phyloP scores from a whole-genome alignment of 2,888 invertebrate genomes.

The Thereva nobilitata region DNA sequence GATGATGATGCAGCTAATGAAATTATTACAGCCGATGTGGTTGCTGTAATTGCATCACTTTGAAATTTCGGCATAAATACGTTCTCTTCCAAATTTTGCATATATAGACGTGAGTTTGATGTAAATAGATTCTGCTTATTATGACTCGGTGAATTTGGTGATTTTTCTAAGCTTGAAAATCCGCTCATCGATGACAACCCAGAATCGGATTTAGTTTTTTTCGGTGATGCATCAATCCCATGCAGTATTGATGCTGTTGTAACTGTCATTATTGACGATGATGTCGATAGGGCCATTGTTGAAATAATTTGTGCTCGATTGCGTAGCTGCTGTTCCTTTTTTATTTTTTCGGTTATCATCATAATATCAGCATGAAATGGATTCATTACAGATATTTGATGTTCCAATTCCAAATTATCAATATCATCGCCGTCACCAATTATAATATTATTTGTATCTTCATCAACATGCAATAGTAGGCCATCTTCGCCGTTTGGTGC shows the following conservation, averaged over 20 bases:
- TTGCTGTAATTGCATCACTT: not conserved
- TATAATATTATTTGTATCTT: slow-evolving; percentile 12
- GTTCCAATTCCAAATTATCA: slow-evolving; percentile 19
- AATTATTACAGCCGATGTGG: not conserved
- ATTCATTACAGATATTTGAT: slow-evolving; percentile 45
- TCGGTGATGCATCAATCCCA: slow-evolving; percentile 45
- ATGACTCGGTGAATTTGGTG: slow-evolving; percentile 71
- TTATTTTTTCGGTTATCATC: slow-evolving; percentile 43
- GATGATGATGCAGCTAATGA: not conserved
- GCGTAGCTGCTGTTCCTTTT: slow-evolving; percentile 64
- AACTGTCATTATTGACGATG: slow-evolving; percentile 66
- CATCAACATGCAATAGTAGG: slow-evolving; percentile 1
- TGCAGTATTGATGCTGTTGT: slow-evolving; percentile 4
- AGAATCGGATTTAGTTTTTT: slow-evolving; percentile 75
- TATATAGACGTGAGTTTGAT: slow-evolving; percentile 26
- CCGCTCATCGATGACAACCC: slow-evolving; percentile 87
- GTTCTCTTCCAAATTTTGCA: slow-evolving; percentile 34
- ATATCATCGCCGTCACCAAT: slow-evolving; percentile 9
- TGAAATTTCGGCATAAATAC: slow-evolving; percentile 23
- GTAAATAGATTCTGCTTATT: slow-evolving; percentile 16
- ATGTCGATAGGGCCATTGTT: slow-evolving; percentile 67
- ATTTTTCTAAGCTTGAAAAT: slow-evolving; percentile 83
- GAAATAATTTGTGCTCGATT: slow-evolving; percentile 61
- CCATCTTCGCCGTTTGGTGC: slow-evolving; percentile 70
- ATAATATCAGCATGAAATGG: slow-evolving; percentile 49